A percentile compares a stretch with the other conserved stretches of the same genome.
phyloP scores from a whole-genome alignment of 35 echinoderm and acorn worm species.

The Patiria miniata region DNA sequence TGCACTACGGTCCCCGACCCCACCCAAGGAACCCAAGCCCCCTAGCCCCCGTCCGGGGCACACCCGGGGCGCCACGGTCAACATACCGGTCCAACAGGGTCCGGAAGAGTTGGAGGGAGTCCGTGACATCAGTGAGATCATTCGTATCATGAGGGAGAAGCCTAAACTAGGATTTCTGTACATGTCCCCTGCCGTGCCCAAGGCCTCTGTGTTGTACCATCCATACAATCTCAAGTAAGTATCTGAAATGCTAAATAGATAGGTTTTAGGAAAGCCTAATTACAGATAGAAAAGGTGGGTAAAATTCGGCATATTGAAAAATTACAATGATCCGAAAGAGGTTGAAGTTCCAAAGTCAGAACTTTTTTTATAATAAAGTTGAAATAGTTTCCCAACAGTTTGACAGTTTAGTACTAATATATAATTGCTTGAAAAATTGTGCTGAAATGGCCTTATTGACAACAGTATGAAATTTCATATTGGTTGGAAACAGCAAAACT shows the following conservation, averaged over 20 bases:
- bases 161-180: constrained; percentile 91
- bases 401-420: no score
- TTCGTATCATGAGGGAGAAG: constrained; percentile 72
- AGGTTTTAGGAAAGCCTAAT: no score
- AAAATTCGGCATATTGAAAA: no score
- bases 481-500: no score
- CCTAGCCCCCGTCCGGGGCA: constrained; percentile 42
- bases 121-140: constrained; percentile 81
- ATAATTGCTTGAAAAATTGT: no score
- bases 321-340: no score
- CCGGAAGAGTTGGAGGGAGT: constrained; percentile 70
- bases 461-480: no score
- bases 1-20: constrained; percentile 76
- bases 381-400: no score
- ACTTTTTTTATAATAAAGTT: no score
- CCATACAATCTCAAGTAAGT: constrained; percentile 96
- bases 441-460: no score
- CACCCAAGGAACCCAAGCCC: constrained; percentile 76
- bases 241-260: background rate
- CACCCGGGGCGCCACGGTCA: constrained; percentile 45
- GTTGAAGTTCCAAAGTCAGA: no score
- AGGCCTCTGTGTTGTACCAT: constrained; percentile 93
- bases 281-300: no score
- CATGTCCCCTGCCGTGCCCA: constrained; percentile 91
- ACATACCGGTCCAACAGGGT: constrained; percentile 49